These are phyloP conservation scores for Plestiodon gilberti DNA, from an alignment of 2,113 vertebrate species.

Conservation along the genomic window DNA sequence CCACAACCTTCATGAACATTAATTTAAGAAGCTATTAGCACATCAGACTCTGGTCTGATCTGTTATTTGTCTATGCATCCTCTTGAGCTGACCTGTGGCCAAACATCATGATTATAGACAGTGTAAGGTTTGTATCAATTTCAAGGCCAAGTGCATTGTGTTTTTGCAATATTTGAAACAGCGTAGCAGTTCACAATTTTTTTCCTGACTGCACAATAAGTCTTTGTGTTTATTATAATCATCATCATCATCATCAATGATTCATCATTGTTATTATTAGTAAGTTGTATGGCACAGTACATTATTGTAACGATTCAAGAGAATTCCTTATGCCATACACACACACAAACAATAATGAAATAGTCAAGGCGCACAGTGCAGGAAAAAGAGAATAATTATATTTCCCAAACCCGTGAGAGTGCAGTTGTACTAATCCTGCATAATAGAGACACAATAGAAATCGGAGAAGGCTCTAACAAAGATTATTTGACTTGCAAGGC, in stretches of 20 bases:
- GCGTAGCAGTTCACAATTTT: background rate
- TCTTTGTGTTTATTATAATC: background rate
- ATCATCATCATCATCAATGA: background rate
- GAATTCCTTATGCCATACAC: constrained; percentile 14
- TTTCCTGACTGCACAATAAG: background rate
- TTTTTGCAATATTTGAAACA: background rate
- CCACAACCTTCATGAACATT: background rate
- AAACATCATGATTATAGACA: background rate
- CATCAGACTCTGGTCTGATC: background rate
- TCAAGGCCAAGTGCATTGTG: background rate
- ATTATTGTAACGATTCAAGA: constrained; percentile 3
- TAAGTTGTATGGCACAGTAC: background rate
- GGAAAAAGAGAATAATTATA: background rate
- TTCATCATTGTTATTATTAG: background rate
- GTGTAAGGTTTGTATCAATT: background rate
- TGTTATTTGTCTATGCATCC: background rate
- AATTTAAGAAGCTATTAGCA: background rate
- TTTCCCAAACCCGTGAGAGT: constrained; percentile 8
- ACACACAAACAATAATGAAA: constrained; percentile 20
- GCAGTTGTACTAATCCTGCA: constrained; percentile 24
- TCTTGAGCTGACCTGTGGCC: background rate
- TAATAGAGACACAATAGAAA: constrained; percentile 32
- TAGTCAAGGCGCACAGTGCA: background rate
- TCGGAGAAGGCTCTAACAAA: constrained; percentile 35
- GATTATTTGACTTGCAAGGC: constrained; percentile 44